These are phyloP conservation scores for Natrix natrix DNA, from an alignment of 2,797 vertebrate species.

Conservation along the genomic window DNA sequence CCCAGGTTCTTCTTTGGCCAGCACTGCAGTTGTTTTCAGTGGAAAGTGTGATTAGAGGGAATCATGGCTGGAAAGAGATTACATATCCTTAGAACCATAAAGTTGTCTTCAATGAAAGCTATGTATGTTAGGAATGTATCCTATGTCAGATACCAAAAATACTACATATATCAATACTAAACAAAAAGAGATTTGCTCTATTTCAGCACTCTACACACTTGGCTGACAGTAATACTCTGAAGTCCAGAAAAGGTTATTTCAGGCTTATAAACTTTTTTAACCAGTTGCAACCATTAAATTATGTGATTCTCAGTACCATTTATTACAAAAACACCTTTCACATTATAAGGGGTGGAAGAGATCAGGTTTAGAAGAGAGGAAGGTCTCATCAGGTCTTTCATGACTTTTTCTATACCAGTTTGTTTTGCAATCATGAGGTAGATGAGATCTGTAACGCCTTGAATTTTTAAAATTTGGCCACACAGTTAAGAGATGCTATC, in stretches of 20 bases:
- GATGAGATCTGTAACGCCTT: background rate
- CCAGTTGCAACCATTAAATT: background rate
- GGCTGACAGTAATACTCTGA: background rate
- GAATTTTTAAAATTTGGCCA: background rate
- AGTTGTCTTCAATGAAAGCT: background rate
- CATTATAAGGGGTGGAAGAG: conserved; percentile 13
- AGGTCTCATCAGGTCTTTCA: background rate
- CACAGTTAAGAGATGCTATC: background rate
- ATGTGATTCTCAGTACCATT: conserved; percentile 31
- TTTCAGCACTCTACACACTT: background rate
- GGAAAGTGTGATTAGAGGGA: background rate
- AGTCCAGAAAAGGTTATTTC: background rate
- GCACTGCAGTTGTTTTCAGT: background rate
- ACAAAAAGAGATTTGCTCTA: background rate
- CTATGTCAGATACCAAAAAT: background rate
- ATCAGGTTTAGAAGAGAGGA: background rate
- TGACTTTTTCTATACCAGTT: background rate
- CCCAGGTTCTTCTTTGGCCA: background rate
- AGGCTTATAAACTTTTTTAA: background rate
- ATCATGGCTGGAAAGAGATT: background rate
- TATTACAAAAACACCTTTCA: conserved; percentile 31
- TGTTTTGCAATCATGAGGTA: background rate
- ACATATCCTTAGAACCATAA: background rate
- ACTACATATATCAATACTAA: background rate
- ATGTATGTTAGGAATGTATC: background rate